phyloP scores from a whole-genome alignment of 2,888 invertebrate species.

The Apeira syringaria region DNA sequence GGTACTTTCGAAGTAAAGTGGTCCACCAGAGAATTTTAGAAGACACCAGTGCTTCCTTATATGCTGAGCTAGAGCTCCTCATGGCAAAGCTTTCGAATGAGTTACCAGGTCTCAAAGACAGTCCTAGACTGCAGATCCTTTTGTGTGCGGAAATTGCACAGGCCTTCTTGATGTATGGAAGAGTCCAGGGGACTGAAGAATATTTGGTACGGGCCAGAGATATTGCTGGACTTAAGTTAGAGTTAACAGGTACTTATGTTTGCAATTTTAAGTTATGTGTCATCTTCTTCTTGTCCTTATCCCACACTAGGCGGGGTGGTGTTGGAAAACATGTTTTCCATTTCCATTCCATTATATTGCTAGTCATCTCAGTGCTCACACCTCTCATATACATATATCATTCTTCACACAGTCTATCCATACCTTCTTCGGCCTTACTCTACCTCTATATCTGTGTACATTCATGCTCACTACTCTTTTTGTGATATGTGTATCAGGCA shows the following conservation, averaged over 20 bases:
- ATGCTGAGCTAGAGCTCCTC: conserved; percentile 81
- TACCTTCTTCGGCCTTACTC: too few relatives aligned
- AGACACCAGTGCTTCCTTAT: conserved; percentile 88
- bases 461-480: too few relatives aligned
- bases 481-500: too few relatives aligned
- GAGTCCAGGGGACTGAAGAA: conserved; percentile 87
- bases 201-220: conserved; percentile 86
- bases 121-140: conserved; percentile 63
- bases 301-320: too few relatives aligned
- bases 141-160: conserved; percentile 83
- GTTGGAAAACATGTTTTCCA: too few relatives aligned
- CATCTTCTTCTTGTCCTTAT: too few relatives aligned
- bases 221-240: conserved; percentile 86
- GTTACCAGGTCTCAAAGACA: conserved; percentile 49
- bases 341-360: too few relatives aligned
- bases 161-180: conserved; percentile 89
- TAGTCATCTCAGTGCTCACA: too few relatives aligned
- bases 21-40: conserved; percentile 91
- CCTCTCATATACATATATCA: too few relatives aligned
- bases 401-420: too few relatives aligned
- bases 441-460: too few relatives aligned
- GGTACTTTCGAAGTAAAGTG: conserved; percentile 89
- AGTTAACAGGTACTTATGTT: conserved; percentile 87
- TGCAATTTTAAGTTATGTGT: too few relatives aligned
- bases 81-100: conserved; percentile 71